These are phyloP conservation scores for Megaptera novaeangliae DNA, from an alignment of 2,113 vertebrate genomes.

Conservation along the genomic window DNA sequence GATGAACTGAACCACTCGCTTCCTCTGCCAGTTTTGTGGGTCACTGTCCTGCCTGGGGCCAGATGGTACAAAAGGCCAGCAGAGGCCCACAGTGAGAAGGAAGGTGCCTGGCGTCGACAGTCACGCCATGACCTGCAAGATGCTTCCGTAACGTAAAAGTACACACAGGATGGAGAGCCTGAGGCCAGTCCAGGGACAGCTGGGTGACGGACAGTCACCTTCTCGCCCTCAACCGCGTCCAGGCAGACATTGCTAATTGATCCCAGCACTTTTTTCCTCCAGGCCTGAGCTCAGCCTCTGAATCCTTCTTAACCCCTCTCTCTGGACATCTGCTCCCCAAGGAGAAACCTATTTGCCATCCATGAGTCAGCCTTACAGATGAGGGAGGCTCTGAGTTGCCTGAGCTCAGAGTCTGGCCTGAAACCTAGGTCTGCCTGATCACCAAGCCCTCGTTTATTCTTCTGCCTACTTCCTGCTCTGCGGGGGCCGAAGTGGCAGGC, in stretches of 20 bases:
- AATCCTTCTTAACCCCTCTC: neutral
- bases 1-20: neutral
- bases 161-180: neutral
- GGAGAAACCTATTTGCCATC: neutral
- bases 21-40: neutral
- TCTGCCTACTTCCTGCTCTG: neutral
- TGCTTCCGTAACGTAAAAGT: accelerated
- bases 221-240: accelerated
- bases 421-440: neutral
- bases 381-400: neutral
- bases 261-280: neutral
- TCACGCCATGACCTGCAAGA: accelerated
- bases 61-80: neutral
- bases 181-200: neutral
- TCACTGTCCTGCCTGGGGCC: neutral
- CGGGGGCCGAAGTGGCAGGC: accelerated
- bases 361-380: neutral
- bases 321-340: neutral
- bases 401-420: neutral
- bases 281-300: neutral
- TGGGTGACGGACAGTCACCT: accelerated
- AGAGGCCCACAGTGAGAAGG: neutral
- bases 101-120: too few relatives aligned
- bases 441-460: accelerated
- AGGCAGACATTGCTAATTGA: neutral